A percentile compares a stretch with the other conserved stretches of the same genome.
Evolutionary conservation across 2,113 vertebrate species (phyloP).

Genomic region (Lynx canadensis): DNA sequence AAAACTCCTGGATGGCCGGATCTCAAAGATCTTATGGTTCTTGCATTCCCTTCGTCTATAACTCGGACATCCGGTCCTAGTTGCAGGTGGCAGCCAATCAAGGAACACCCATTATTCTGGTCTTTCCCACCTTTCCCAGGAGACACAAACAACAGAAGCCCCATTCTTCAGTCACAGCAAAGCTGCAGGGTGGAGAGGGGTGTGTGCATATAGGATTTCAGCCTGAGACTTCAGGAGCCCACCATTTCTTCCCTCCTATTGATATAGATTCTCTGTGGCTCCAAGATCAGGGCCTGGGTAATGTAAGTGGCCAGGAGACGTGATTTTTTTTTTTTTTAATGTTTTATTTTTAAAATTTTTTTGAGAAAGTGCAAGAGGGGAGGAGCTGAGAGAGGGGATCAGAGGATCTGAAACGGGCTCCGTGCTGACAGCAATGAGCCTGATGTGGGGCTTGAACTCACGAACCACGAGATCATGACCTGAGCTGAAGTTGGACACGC

Average conservation of each 20-base stretch:
- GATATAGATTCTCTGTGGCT: not conserved
- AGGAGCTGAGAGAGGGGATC: no score
- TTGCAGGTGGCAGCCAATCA: not conserved
- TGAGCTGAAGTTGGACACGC: no score
- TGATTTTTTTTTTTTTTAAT: no score
- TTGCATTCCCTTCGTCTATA: not conserved
- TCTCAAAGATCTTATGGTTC: not conserved
- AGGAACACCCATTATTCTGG: not conserved
- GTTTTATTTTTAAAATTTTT: no score
- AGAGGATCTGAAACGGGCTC: no score
- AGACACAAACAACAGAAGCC: not conserved
- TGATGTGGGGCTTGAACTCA: no score
- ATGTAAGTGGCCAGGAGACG: not conserved
- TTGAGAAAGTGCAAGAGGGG: no score
- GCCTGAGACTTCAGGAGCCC: not conserved
- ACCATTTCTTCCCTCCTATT: not conserved
- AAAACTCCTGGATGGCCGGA: not conserved
- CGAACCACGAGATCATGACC: no score
- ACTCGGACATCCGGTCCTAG: not conserved
- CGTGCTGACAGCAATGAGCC: no score
- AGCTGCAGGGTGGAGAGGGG: not conserved
- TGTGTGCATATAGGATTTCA: not conserved
- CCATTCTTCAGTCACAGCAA: not conserved
- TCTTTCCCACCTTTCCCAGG: not conserved
- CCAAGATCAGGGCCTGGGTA: fast-evolving